These are phyloP conservation scores for Characodon lateralis DNA, from an alignment of 2,797 vertebrate genomes.

Conservation along the genomic window DNA sequence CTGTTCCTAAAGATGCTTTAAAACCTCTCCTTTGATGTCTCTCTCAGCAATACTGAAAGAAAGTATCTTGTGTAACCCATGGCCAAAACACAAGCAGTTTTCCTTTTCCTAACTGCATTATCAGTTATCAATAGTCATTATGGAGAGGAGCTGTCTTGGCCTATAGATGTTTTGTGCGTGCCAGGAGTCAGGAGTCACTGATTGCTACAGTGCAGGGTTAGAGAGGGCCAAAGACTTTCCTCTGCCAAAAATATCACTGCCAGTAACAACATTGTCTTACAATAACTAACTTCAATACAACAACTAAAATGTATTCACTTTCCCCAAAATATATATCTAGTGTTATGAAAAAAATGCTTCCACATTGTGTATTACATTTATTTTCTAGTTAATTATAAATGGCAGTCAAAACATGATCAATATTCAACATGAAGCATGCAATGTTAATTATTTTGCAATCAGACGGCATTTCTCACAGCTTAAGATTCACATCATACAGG, in stretches of 20 bases:
- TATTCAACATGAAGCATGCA: background rate
- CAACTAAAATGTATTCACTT: conserved; percentile 26
- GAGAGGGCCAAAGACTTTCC: conserved; percentile 31
- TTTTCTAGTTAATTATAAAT: background rate
- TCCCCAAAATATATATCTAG: background rate
- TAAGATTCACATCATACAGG: background rate
- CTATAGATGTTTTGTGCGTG: conserved; percentile 41
- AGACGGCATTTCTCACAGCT: background rate
- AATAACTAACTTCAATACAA: conserved; percentile 36
- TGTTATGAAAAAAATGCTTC: background rate
- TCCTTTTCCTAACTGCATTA: conserved; percentile 68
- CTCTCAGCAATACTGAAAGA: conserved; percentile 32
- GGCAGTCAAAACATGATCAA: background rate
- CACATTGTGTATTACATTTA: background rate
- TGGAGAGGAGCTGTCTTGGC: conserved; percentile 55
- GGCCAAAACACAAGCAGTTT: conserved; percentile 56
- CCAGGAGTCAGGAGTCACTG: conserved; percentile 55
- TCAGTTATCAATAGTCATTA: conserved; percentile 76
- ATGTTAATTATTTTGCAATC: conserved; percentile 1
- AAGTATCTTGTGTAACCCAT: conserved; percentile 31
- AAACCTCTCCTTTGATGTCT: conserved; percentile 2
- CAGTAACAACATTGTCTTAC: conserved; percentile 16
- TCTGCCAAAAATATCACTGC: conserved; percentile 55
- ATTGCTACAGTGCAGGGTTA: conserved; percentile 49
- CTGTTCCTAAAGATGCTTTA: conserved; percentile 1